Percentiles rank a stretch among this genome's conserved stretches.
phyloP scores from a whole-genome alignment of 37 sponge, comb jelly and placozoan species.

The Chondrilla cf. caribensis region DNA sequence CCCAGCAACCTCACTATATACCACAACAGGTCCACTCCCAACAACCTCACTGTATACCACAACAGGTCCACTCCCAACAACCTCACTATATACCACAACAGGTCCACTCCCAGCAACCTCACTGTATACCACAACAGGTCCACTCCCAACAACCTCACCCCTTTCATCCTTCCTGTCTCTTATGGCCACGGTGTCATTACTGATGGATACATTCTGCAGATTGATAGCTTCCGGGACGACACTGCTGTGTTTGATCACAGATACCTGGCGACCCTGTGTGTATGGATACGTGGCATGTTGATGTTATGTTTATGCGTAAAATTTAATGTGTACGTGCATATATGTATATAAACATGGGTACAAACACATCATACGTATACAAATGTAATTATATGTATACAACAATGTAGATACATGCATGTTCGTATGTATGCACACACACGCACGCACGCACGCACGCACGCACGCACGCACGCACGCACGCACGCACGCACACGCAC shows the following conservation, averaged over 20 bases:
- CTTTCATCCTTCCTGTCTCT: slow-evolving; percentile 79
- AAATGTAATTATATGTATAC: too few relatives aligned
- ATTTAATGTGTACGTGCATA: not conserved
- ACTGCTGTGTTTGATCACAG: slow-evolving; percentile 60
- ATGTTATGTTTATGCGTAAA: too few relatives aligned
- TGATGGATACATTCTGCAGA: slow-evolving; percentile 52
- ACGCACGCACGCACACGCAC: too few relatives aligned
- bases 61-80: too few relatives aligned
- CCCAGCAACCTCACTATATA: too few relatives aligned
- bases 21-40: too few relatives aligned
- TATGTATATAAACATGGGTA: slow-evolving; percentile 4
- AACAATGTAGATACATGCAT: not conserved
- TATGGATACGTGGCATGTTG: not conserved
- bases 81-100: too few relatives aligned
- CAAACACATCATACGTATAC: too few relatives aligned
- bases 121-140: too few relatives aligned
- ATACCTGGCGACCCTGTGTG: slow-evolving; percentile 74
- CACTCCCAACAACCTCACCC: too few relatives aligned
- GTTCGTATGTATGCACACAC: not conserved
- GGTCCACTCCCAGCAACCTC: too few relatives aligned
- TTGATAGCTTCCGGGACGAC: slow-evolving; percentile 53
- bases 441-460: not conserved
- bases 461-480: not conserved
- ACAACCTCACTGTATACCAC: too few relatives aligned
- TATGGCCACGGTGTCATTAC: slow-evolving; percentile 75